phyloP scores from a whole-genome alignment of 2,888 invertebrate genomes.

The Polydrusus pterygomalis region DNA sequence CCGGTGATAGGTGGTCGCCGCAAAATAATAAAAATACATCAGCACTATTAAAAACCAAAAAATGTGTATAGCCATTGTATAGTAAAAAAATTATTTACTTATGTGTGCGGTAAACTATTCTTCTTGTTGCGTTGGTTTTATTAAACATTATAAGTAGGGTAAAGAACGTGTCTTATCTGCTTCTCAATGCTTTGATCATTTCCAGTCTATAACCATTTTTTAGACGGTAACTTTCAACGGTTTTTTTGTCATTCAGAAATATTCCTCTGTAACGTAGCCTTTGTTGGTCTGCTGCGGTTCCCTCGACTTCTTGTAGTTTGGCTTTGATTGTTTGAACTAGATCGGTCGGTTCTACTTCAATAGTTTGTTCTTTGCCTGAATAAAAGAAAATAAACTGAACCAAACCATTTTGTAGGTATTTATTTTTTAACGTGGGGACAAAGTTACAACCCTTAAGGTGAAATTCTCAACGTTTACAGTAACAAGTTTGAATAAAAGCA shows the following conservation, averaged over 20 bases:
- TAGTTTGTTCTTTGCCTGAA: slow-evolving; percentile 53
- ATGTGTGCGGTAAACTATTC: not conserved
- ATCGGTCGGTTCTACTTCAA: slow-evolving; percentile 58
- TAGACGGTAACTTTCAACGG: slow-evolving; percentile 58
- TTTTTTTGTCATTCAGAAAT: slow-evolving; percentile 57
- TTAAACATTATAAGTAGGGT: slow-evolving; percentile 17
- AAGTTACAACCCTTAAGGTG: too few species aligned
- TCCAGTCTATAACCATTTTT: slow-evolving; percentile 57
- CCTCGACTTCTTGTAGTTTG: slow-evolving; percentile 56
- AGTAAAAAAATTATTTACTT: not conserved
- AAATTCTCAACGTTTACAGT: too few species aligned
- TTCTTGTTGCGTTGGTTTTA: not conserved
- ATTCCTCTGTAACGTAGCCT: slow-evolving; percentile 56
- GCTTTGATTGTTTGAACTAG: slow-evolving; percentile 54
- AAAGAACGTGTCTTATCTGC: slow-evolving; percentile 35
- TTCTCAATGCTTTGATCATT: slow-evolving; percentile 59
- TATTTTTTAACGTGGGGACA: too few species aligned
- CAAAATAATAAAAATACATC: slow-evolving; percentile 47
- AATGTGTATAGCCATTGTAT: not conserved
- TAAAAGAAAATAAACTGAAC: slow-evolving; percentile 27
- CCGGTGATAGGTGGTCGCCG: not conserved
- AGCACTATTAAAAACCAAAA: slow-evolving; percentile 34
- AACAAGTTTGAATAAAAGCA: too few species aligned
- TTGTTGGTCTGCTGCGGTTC: slow-evolving; percentile 56
- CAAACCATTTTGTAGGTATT: too few species aligned